These are phyloP conservation scores for Sebastes aleutianus DNA, from an alignment of 2,797 vertebrate genomes.

Conservation along the genomic window DNA sequence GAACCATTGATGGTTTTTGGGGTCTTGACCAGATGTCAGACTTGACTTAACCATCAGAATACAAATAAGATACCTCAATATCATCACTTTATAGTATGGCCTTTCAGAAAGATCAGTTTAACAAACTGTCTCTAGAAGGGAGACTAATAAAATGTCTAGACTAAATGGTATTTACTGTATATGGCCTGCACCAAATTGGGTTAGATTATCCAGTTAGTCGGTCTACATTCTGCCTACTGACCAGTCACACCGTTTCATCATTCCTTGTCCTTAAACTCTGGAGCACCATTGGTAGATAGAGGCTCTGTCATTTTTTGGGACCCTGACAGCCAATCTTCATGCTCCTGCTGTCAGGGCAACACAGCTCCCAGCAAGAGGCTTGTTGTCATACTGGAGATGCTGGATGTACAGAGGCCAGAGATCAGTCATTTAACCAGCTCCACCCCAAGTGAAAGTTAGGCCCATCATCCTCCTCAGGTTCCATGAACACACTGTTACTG, in stretches of 20 bases:
- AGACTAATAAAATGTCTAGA: neutral
- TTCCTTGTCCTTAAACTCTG: neutral
- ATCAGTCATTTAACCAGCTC: conserved; percentile 25
- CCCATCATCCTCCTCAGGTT: conserved; percentile 39
- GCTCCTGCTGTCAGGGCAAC: neutral
- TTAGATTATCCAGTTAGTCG: neutral
- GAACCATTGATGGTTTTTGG: neutral
- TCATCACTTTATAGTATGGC: neutral
- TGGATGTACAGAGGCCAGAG: neutral
- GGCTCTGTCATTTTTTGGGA: neutral
- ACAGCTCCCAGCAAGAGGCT: neutral
- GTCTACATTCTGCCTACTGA: neutral
- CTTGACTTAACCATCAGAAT: neutral
- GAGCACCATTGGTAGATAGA: neutral
- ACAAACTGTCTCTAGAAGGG: neutral
- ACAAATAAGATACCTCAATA: neutral
- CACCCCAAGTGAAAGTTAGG: conserved; percentile 18
- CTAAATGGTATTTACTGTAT: neutral
- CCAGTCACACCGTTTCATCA: neutral
- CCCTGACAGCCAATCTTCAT: neutral
- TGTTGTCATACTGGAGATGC: neutral
- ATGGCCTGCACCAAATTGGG: neutral
- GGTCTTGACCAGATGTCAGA: neutral
- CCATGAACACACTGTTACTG: conserved; percentile 19
- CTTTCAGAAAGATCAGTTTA: neutral